Percentiles rank a stretch among this genome's conserved stretches.
Conservation (phyloP, 2,888 invertebrate species). For the Ariolimax columbianus region DNA sequence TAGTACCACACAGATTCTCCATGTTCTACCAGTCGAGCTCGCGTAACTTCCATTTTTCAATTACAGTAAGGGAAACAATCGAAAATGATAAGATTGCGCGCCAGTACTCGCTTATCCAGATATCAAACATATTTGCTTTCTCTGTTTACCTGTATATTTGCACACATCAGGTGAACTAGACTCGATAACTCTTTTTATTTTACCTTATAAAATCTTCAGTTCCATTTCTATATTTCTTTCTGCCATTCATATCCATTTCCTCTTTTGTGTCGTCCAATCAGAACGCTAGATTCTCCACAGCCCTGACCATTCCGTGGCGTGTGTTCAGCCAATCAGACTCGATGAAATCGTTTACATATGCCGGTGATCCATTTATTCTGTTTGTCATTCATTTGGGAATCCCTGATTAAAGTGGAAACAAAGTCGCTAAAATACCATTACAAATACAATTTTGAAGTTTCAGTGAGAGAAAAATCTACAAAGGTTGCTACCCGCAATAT, state of each 20-base stretch:
- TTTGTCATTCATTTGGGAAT: slow-evolving; percentile 32
- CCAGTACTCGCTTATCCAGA: background rate
- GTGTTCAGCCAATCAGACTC: slow-evolving; percentile 18
- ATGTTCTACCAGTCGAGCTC: background rate
- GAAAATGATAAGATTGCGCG: background rate
- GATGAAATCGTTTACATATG: background rate
- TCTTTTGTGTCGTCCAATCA: slow-evolving; percentile 2
- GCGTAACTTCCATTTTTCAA: background rate
- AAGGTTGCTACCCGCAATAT: background rate
- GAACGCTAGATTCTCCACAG: background rate
- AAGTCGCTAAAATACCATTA: slow-evolving; percentile 26
- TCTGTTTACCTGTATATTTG: background rate
- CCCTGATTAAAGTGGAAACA: slow-evolving; percentile 9
- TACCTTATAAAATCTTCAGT: background rate
- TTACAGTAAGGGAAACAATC: slow-evolving; percentile 7
- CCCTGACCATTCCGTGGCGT: background rate
- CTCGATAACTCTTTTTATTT: background rate
- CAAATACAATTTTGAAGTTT: slow-evolving; percentile 34
- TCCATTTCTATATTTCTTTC: background rate
- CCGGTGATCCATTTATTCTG: slow-evolving; percentile 32
- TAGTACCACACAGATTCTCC: too few species aligned
- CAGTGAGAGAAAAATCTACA: background rate
- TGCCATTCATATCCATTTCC: background rate
- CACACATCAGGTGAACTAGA: slow-evolving; percentile 17
- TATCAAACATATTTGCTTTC: background rate